These are phyloP conservation scores for Bombus difficillimus DNA, from an alignment of 1,140 invertebrate genomes.

Conservation along the genomic window DNA sequence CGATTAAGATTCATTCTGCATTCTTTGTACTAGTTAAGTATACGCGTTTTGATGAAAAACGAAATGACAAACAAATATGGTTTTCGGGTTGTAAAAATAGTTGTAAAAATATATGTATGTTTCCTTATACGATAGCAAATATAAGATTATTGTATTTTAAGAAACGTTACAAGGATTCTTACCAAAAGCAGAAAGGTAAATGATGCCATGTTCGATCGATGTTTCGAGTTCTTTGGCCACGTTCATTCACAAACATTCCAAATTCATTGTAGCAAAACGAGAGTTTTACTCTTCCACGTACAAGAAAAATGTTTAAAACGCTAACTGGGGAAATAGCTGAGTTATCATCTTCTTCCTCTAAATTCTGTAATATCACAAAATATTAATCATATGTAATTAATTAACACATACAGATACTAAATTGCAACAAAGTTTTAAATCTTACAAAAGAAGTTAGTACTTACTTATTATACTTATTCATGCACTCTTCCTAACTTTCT, in stretches of 20 bases:
- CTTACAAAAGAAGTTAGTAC: no score
- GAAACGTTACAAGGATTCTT: slow-evolving; percentile 51
- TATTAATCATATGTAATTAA: neutral
- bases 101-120: slow-evolving; percentile 19
- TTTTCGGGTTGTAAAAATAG: slow-evolving; percentile 85
- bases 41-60: slow-evolving; percentile 84
- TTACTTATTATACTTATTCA: no score
- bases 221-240: slow-evolving; percentile 88
- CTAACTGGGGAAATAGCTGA: slow-evolving; percentile 79
- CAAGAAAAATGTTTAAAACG: slow-evolving; percentile 75
- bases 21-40: slow-evolving; percentile 57
- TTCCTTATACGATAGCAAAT: neutral
- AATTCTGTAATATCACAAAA: slow-evolving; percentile 70
- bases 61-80: slow-evolving; percentile 91
- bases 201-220: slow-evolving; percentile 92
- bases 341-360: slow-evolving; percentile 76
- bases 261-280: slow-evolving; percentile 94
- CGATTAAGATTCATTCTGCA: slow-evolving; percentile 79
- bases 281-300: slow-evolving; percentile 85
- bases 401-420: neutral
- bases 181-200: slow-evolving; percentile 89
- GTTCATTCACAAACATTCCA: slow-evolving; percentile 93
- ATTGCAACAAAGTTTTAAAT: no score
- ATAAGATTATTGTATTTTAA: slow-evolving; percentile 5
- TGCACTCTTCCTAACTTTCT: no score